A percentile compares a stretch with the other conserved stretches of the same genome.
These are phyloP conservation scores for Lepeophtheirus nordmannii DNA, from an alignment of 2,888 invertebrate species.

Conservation along the genomic window DNA sequence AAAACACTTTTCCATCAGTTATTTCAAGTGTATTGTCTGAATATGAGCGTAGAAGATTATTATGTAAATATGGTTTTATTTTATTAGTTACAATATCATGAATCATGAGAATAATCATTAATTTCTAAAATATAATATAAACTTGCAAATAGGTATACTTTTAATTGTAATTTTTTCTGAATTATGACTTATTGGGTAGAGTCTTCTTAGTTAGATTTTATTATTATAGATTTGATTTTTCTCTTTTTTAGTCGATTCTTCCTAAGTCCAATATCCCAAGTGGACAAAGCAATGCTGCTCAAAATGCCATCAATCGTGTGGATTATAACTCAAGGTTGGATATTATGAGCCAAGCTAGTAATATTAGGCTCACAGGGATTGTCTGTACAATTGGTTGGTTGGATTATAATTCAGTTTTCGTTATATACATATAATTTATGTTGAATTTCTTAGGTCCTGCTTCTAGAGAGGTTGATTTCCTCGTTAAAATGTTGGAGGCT, in stretches of 20 bases:
- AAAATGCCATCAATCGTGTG: conserved; percentile 47
- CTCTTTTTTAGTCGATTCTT: conserved; percentile 15
- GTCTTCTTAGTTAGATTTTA: no score
- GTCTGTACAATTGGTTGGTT: conserved; percentile 87
- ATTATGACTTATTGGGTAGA: no score
- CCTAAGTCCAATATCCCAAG: conserved; percentile 9
- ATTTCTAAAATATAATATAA: no score
- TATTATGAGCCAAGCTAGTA: conserved; percentile 70
- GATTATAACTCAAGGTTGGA: conserved; percentile 89
- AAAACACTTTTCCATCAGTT: no score
- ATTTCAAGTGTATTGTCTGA: no score
- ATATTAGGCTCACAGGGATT: conserved; percentile 69
- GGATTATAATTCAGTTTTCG: neutral
- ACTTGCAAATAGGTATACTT: no score
- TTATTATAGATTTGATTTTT: neutral
- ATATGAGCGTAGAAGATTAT: no score
- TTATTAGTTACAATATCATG: no score
- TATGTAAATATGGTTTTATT: no score
- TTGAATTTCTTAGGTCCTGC: conserved; percentile 48
- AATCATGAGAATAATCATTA: no score
- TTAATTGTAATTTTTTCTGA: no score
- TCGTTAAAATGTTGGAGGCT: conserved; percentile 85
- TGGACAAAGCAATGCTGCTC: conserved; percentile 29
- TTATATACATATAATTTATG: neutral
- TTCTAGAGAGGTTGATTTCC: conserved; percentile 57